Percentiles rank a stretch among this genome's conserved stretches.
Evolutionary conservation across 2,797 vertebrate genomes (phyloP).

Genomic region (Crocodylus rhombifer): DNA sequence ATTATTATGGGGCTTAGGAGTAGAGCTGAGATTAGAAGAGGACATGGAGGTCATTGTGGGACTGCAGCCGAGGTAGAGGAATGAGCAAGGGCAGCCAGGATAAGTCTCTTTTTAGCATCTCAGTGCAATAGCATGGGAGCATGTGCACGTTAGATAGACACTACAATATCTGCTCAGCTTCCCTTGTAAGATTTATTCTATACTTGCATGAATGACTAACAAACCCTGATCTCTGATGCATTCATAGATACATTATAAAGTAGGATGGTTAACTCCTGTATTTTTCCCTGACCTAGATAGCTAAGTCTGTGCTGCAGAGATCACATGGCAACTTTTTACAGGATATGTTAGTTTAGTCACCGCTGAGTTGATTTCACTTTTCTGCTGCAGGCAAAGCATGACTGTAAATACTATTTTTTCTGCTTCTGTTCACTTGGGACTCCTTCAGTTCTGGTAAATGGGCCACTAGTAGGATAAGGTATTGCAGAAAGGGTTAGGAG

Average conservation of each 20-base stretch:
- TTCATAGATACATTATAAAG: not conserved
- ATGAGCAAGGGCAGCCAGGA: not conserved
- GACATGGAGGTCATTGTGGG: not conserved
- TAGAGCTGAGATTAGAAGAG: not conserved
- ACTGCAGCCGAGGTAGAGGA: not conserved
- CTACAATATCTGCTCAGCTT: not conserved
- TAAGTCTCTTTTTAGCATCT: not conserved
- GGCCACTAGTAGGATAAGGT: not conserved
- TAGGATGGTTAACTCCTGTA: not conserved
- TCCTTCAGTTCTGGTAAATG: not conserved
- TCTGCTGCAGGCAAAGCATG: not conserved
- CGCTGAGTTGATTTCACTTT: not conserved
- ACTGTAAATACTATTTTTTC: not conserved
- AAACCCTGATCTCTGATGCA: not conserved
- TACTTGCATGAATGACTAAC: not conserved
- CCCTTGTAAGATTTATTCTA: not conserved
- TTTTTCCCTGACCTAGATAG: constrained; percentile 28
- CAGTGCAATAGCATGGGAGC: not conserved
- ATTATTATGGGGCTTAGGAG: not conserved
- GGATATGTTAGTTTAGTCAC: not conserved
- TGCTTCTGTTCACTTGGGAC: not conserved
- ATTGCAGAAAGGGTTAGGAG: not conserved
- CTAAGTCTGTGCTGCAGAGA: not conserved
- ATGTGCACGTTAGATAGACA: not conserved
- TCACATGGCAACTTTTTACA: not conserved